Percentiles rank a stretch among this genome's conserved stretches.
These are phyloP conservation scores for Tylochromis polylepis DNA, from an alignment of 2,113 vertebrate species.

Conservation along the genomic window DNA sequence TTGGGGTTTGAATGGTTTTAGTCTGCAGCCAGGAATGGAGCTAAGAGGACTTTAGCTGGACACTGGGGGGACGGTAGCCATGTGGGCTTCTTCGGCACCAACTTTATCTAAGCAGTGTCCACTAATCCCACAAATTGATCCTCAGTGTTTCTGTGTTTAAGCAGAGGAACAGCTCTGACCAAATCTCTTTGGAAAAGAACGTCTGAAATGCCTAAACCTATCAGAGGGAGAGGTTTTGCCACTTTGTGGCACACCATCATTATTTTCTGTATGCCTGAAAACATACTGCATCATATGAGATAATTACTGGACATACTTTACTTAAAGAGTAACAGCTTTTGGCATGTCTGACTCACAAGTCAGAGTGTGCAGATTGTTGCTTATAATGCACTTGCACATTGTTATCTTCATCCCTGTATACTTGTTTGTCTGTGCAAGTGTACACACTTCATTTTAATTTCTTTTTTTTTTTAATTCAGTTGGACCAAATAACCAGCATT, in stretches of 20 bases:
- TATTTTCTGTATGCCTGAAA: conserved; percentile 57
- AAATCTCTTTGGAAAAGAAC: conserved; percentile 49
- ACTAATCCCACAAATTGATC: conserved; percentile 66
- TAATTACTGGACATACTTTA: conserved; percentile 66
- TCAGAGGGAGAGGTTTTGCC: conserved; percentile 44
- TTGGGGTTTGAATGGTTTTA: conserved; percentile 54
- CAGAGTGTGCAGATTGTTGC: conserved; percentile 27
- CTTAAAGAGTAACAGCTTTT: conserved; percentile 51
- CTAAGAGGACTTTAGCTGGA: conserved; percentile 59
- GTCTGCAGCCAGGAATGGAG: conserved; percentile 40
- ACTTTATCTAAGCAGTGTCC: conserved; percentile 56
- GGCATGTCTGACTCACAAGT: conserved; percentile 58
- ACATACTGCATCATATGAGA: conserved; percentile 34
- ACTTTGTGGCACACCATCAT: conserved; percentile 41
- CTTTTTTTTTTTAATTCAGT: background rate
- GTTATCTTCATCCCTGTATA: background rate
- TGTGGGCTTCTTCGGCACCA: conserved; percentile 48
- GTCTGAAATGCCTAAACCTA: conserved; percentile 56
- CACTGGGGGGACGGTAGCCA: conserved; percentile 25
- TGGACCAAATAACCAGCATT: background rate
- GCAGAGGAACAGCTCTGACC: conserved; percentile 24
- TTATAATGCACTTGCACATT: conserved; percentile 25
- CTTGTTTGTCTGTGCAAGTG: background rate
- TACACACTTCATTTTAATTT: background rate
- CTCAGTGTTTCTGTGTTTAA: conserved; percentile 50